These are phyloP conservation scores for Columba guinea DNA, from an alignment of 2,797 vertebrate species.

Conservation along the genomic window DNA sequence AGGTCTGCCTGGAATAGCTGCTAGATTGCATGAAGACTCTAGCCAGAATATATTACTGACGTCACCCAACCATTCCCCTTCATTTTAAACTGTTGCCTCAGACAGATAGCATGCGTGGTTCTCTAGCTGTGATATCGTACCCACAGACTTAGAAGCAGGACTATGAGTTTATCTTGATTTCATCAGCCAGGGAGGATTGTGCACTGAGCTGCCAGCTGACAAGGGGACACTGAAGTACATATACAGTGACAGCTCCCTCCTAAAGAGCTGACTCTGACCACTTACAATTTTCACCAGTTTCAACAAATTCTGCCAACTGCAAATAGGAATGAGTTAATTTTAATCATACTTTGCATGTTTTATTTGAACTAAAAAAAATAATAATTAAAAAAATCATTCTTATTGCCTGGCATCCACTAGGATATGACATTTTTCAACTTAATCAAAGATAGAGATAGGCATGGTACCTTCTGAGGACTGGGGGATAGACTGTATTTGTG, in stretches of 20 bases:
- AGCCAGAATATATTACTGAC: neutral
- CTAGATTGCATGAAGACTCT: neutral
- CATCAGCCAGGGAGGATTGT: neutral
- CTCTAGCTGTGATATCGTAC: neutral
- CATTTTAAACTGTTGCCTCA: neutral
- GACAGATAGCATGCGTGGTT: rapidly evolving
- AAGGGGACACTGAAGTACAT: neutral
- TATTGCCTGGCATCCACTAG: neutral
- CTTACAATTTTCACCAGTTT: neutral
- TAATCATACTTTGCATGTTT: neutral
- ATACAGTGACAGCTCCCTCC: neutral
- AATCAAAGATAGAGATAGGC: neutral
- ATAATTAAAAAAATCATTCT: neutral
- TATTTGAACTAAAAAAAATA: neutral
- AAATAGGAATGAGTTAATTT: neutral
- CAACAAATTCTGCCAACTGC: neutral
- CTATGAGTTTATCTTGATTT: neutral
- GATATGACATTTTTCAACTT: neutral
- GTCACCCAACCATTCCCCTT: neutral
- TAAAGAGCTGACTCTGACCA: neutral
- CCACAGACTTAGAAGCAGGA: neutral
- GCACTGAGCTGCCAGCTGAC: neutral
- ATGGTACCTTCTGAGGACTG: neutral
- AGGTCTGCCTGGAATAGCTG: neutral
- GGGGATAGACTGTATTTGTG: neutral